Evolutionary conservation across 2,888 invertebrate genomes (phyloP), one percentile per base, ranked within the genome.

Genomic region (Agonopterix alstromeriana): DNA sequence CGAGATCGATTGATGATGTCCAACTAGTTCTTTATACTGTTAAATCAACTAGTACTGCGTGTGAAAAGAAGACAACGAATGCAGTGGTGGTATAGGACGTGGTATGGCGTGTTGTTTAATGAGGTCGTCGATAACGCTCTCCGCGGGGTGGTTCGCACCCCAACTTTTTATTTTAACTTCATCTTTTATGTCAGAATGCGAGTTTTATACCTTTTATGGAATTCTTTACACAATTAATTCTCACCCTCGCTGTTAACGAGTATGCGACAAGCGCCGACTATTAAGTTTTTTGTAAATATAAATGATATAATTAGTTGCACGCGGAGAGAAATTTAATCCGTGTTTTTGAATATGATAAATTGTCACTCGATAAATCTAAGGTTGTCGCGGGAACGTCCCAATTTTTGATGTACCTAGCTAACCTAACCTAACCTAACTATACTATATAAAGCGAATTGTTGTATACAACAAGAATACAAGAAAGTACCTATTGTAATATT

Each of bases 181-280:
- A 82, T 77, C 76, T 81, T 82, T 79, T 77, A 79, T 79, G 70
- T 74, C 74, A 74, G 74, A 77, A 77, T 76, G 74, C 65, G 70
- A 80, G 72, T 81, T 85, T 83, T 82, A 83, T 79, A 65, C 77
- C 80, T 74, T 77, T 77, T 79, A 78, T 75, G 69, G 74, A 79
- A 80, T 80, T 77, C 75, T 78, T 81, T 77, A 80, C 81, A 77
- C 82, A 77, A 82, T 83, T 77, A 82, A 82, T 70, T 75, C 67
- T 60, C 73, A 69, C 79, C 76, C 79, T 70, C 69, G 60, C 56
- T 67, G 11, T 52, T 58, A 63, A 67, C 66, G 67, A 68, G 66
- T 63, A 64, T 63, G 64, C 63, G 64, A 70, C 68, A 67, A 73
- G 61, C 59, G 67, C 58, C 61, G 61, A 57, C 67, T 71, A 66